phyloP scores from a whole-genome alignment of 2,888 invertebrate species.

The Lasius platythorax region DNA sequence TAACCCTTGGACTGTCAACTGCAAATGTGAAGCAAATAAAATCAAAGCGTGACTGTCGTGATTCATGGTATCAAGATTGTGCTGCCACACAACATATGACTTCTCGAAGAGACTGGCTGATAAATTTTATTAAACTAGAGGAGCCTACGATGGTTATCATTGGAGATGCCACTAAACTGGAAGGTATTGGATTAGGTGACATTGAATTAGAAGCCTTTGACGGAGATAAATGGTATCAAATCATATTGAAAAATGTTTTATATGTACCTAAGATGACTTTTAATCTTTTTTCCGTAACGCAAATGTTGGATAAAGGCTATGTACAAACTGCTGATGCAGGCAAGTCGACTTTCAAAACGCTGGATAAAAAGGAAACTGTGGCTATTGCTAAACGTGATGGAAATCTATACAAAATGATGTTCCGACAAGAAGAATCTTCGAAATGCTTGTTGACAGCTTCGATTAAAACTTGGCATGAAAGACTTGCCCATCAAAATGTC shows the following conservation, averaged over 20 bases:
- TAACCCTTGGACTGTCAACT: constrained; percentile 64
- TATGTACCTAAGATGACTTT: too few species aligned
- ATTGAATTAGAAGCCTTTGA: constrained; percentile 62
- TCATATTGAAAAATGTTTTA: too few species aligned
- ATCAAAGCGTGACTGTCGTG: constrained; percentile 34
- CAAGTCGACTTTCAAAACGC: constrained; percentile 60
- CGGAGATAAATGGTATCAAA: too few species aligned
- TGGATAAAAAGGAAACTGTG: constrained; percentile 36
- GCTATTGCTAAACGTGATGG: constrained; percentile 63
- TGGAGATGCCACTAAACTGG: constrained; percentile 71
- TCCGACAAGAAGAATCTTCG: constrained; percentile 29
- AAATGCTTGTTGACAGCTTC: constrained; percentile 60
- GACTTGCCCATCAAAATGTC: constrained; percentile 75
- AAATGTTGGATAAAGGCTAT: too few species aligned
- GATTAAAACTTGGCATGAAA: constrained; percentile 75
- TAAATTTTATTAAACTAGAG: constrained; percentile 63
- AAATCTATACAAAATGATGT: constrained; percentile 69
- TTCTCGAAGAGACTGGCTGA: constrained; percentile 69
- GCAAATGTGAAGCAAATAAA: constrained; percentile 51
- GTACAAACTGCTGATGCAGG: constrained; percentile 60
- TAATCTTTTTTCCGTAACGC: too few species aligned
- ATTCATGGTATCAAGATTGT: constrained; percentile 73
- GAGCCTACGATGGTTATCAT: constrained; percentile 62
- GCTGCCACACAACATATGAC: constrained; percentile 76
- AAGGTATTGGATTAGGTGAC: constrained; percentile 70